Percentiles rank a stretch among this genome's conserved stretches.
Evolutionary conservation across 2,888 invertebrate species (phyloP).

Genomic region (Doris montereyensis): DNA sequence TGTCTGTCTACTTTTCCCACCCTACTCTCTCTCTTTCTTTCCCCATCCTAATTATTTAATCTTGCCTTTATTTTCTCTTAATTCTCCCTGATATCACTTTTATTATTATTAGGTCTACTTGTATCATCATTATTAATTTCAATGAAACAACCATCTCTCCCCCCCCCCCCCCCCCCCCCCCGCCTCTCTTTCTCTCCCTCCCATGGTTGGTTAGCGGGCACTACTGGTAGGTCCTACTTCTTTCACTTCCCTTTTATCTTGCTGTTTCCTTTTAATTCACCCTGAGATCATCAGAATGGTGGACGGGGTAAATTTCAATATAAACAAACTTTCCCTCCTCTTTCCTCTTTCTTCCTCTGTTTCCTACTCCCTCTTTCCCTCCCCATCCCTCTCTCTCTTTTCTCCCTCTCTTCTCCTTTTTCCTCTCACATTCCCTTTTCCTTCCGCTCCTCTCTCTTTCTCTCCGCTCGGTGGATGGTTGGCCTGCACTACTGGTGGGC

Average conservation of each 20-base stretch:
- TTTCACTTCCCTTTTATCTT: no score
- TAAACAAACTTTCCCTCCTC: neutral
- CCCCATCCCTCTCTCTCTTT: no score
- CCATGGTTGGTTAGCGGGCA: no score
- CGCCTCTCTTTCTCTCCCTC: no score
- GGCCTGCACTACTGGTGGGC: no score
- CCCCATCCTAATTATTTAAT: neutral
- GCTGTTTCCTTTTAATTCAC: no score
- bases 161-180: neutral
- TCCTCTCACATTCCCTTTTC: neutral
- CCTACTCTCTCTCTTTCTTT: neutral
- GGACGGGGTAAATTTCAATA: no score
- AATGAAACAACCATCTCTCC: neutral
- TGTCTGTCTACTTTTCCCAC: neutral
- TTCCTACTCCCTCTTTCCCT: neutral
- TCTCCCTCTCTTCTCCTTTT: constrained; percentile 7
- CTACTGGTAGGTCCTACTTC: no score
- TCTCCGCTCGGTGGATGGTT: neutral
- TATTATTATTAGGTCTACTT: neutral
- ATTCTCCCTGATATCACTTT: neutral
- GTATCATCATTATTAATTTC: constrained; percentile 4
- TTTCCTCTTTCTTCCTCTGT: no score
- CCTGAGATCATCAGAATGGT: no score
- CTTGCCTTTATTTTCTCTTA: neutral
- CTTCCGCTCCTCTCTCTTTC: neutral